Conservation (phyloP, 1,140 invertebrate species). For the Drosophila littoralis region DNA sequence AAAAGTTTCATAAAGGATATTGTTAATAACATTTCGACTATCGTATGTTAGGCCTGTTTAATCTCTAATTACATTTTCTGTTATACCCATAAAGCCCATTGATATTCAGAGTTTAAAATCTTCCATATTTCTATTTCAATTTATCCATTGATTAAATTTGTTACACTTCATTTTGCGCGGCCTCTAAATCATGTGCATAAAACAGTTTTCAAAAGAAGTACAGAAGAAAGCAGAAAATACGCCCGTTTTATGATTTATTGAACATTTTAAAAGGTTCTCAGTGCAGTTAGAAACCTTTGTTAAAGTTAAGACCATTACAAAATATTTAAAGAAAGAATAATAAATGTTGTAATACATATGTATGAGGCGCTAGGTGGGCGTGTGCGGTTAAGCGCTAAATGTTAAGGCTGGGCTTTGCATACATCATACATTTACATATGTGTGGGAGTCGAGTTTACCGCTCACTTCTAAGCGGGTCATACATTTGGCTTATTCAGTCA, state of each 20-base stretch:
- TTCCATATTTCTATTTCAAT: neutral
- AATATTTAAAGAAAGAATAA: neutral
- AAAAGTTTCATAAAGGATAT: too few species aligned
- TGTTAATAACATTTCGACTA: too few species aligned
- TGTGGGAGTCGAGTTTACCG: too few species aligned
- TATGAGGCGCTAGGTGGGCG: neutral
- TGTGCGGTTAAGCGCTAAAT: neutral
- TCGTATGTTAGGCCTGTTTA: too few species aligned
- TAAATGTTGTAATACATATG: conserved; percentile 11
- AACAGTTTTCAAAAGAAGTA: conserved; percentile 25
- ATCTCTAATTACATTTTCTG: too few species aligned
- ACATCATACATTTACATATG: too few species aligned
- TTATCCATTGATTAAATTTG: conserved; percentile 12
- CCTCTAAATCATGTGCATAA: conserved; percentile 11
- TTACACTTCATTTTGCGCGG: neutral
- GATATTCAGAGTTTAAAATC: too few species aligned
- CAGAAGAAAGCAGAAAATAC: neutral
- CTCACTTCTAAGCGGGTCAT: too few species aligned
- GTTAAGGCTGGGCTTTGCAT: too few species aligned
- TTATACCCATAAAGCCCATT: too few species aligned
- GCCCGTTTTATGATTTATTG: conserved; percentile 23
- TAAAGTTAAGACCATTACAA: neutral
- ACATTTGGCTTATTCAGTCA: too few species aligned
- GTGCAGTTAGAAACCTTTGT: neutral
- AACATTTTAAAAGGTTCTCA: conserved; percentile 11